Conservation (phyloP, 1,140 invertebrate genomes). For the Vollenhovia emeryi region DNA sequence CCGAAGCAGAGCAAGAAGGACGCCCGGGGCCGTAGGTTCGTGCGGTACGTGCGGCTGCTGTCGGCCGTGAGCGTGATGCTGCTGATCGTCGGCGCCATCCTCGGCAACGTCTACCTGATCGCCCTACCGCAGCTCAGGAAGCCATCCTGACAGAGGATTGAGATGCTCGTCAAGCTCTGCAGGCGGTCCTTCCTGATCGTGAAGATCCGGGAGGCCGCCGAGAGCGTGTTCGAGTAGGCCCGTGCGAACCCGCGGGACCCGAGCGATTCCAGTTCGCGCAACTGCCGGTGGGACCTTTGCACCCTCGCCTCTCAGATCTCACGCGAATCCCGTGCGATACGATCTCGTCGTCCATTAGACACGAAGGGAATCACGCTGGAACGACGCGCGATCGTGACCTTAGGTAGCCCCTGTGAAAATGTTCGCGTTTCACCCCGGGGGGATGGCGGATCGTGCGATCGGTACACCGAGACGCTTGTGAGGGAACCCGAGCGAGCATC, state of each 20-base stretch:
- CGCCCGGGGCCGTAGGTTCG: slow-evolving; percentile 79
- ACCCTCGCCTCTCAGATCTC: background rate
- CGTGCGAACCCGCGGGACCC: no score
- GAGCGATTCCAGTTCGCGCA: background rate
- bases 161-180: slow-evolving; percentile 82
- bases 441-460: background rate
- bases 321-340: background rate
- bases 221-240: slow-evolving; percentile 81
- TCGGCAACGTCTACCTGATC: slow-evolving; percentile 83
- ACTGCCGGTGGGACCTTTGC: background rate
- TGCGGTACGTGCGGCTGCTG: slow-evolving; percentile 80
- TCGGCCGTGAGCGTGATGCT: slow-evolving; percentile 81
- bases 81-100: slow-evolving; percentile 81
- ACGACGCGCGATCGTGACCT: background rate
- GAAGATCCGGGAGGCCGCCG: slow-evolving; percentile 81
- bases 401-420: background rate
- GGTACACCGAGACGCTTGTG: background rate
- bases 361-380: no score
- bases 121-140: slow-evolving; percentile 80
- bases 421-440: background rate
- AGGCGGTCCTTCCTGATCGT: slow-evolving; percentile 82
- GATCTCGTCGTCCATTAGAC: background rate
- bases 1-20: slow-evolving; percentile 84
- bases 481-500: background rate
- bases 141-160: slow-evolving; percentile 83